Evolutionary conservation across 1,140 invertebrate genomes (phyloP), one percentile per base, ranked within the genome.

Genomic region (Phymastichus coffea): DNA sequence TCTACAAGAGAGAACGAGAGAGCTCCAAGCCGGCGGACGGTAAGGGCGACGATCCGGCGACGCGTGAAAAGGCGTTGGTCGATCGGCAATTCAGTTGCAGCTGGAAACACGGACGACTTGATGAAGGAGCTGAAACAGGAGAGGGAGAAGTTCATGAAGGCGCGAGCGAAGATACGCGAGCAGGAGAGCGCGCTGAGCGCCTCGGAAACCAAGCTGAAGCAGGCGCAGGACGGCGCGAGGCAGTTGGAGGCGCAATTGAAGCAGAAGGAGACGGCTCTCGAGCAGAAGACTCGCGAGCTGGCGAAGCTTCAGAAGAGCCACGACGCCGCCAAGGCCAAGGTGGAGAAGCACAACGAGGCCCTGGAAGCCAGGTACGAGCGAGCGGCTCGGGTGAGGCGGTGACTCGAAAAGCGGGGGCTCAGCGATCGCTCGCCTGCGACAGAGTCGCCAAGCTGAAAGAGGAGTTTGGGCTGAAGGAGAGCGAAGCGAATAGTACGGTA

Each of bases 311-410:
- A 73, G 19, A 74, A 70, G 48, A 69, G 23, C 14, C 61, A 63
- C 28, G 69, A 75, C 17, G 43, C 10, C 4, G 37, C 65, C 2
- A 26, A 74, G 12, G 20, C 22, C 0, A 69, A 70, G 49, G 51
- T 70, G 26, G 75, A 77, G 23, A 70, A 66, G 51, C 74, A 76
- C 17, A 65, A 67, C 8, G 66, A 72, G 33, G 66, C 22, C 17
- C 60, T 70, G 2, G 68, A 75, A 41, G 41, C 63, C 55, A 64
- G 66, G 75, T 77, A 44, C 19, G 47, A 49, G 28, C 28, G 9
- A 56, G 3, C 35, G 8, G 44, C 33, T 33, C 19, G 47, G 15
- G 14, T 14, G 19, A 4, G 1, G 9, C 12, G 30, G 30, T 33
- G 30, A 8, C 14, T 6, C 7, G 14, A 33, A 8, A 6, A 33